Conservation (phyloP, 2,113 vertebrate species). For the Glareola pratincola region DNA sequence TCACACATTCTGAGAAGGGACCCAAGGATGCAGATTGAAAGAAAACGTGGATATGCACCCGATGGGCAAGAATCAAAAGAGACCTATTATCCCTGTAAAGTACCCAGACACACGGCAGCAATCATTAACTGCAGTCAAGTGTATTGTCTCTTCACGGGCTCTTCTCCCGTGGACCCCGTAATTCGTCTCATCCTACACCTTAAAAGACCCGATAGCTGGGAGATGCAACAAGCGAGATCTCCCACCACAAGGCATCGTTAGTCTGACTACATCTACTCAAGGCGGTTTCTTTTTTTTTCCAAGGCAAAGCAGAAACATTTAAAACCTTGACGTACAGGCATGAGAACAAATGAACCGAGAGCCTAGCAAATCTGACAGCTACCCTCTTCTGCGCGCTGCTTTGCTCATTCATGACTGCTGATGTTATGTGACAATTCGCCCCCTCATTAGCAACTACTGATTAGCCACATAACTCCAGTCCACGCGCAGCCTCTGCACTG, state of each 20-base stretch:
- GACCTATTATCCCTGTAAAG: not conserved
- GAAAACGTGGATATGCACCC: not conserved
- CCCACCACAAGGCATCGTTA: not conserved
- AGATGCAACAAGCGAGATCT: not conserved
- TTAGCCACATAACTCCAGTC: not conserved
- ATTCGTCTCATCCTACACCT: not conserved
- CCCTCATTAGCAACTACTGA: not conserved
- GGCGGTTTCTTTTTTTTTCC: conserved; percentile 18
- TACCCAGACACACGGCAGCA: not conserved
- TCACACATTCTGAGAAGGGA: not conserved
- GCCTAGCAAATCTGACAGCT: not conserved
- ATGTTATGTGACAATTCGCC: not conserved
- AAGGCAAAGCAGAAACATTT: not conserved
- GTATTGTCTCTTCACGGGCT: not conserved
- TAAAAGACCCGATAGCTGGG: not conserved
- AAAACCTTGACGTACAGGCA: not conserved
- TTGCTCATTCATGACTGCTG: not conserved
- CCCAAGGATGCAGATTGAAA: not conserved
- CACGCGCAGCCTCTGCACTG: not conserved
- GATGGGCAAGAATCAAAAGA: not conserved
- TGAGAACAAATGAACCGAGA: not conserved
- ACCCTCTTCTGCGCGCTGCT: not conserved
- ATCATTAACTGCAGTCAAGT: not conserved
- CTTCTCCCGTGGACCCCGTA: not conserved
- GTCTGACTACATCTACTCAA: not conserved